These are phyloP conservation scores for Paratrypauchen microcephalus DNA, from an alignment of 2,797 vertebrate genomes.

Conservation along the genomic window DNA sequence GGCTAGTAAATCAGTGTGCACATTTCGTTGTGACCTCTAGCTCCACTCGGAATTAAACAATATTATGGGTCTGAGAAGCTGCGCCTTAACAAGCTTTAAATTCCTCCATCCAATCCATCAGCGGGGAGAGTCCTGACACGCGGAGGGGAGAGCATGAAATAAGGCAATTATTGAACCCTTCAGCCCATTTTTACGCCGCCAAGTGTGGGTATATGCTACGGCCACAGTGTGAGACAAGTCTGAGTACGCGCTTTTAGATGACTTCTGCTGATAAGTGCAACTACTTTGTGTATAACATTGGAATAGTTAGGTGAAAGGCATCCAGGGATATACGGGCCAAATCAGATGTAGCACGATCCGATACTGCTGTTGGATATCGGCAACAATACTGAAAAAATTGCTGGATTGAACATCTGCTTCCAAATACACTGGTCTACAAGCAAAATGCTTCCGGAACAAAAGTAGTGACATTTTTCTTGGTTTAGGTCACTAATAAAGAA, in stretches of 20 bases:
- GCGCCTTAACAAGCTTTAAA: conserved; percentile 79
- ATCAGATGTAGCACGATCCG: too few species aligned
- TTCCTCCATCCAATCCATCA: conserved; percentile 80
- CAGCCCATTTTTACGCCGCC: conserved; percentile 73
- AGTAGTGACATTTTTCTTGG: too few species aligned
- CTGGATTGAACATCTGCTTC: too few species aligned
- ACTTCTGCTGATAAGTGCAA: conserved; percentile 37
- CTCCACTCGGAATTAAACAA: conserved; percentile 81
- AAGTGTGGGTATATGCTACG: conserved; percentile 25
- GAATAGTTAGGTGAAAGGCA: conserved; percentile 9
- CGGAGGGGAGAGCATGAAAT: conserved; percentile 83
- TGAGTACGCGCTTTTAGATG: conserved; percentile 40
- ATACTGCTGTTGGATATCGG: too few species aligned
- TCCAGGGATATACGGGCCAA: background rate
- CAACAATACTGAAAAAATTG: background rate
- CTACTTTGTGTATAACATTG: conserved; percentile 35
- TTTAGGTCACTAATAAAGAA: too few species aligned
- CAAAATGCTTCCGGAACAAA: too few species aligned
- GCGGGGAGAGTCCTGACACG: conserved; percentile 79
- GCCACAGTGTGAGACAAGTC: conserved; percentile 27
- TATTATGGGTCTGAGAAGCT: conserved; percentile 74
- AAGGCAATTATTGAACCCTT: conserved; percentile 86
- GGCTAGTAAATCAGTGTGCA: conserved; percentile 74
- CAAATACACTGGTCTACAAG: too few species aligned
- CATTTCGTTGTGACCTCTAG: conserved; percentile 72